Conservation (phyloP, 2,797 vertebrate species). For the Danio albolineatus region DNA sequence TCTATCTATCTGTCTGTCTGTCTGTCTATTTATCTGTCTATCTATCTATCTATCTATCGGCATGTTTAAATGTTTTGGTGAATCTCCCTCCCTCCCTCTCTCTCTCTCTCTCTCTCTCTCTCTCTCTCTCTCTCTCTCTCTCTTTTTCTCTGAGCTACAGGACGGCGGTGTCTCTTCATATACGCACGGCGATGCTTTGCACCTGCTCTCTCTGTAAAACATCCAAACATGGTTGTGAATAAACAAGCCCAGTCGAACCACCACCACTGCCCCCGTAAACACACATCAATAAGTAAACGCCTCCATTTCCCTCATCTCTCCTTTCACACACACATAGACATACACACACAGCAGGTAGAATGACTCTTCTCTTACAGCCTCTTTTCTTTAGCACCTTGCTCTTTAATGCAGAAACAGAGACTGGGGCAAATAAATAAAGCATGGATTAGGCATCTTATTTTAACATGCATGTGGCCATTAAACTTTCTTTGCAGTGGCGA, state of each 20-base stretch:
- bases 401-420: slow-evolving; percentile 53
- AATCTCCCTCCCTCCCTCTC: slow-evolving; percentile 21
- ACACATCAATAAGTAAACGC: slow-evolving; percentile 83
- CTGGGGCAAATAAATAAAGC: slow-evolving; percentile 50
- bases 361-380: neutral
- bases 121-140: slow-evolving; percentile 27
- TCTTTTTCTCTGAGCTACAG: slow-evolving; percentile 68
- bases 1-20: slow-evolving; percentile 53
- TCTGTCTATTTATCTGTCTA: slow-evolving; percentile 48
- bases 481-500: slow-evolving; percentile 67
- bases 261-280: slow-evolving; percentile 69
- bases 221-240: slow-evolving; percentile 80
- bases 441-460: slow-evolving; percentile 73
- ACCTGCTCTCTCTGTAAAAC: slow-evolving; percentile 85
- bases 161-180: slow-evolving; percentile 69
- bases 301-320: slow-evolving; percentile 67
- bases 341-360: slow-evolving; percentile 37
- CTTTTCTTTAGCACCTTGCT: slow-evolving; percentile 26
- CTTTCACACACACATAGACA: slow-evolving; percentile 22
- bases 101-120: slow-evolving; percentile 59
- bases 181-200: slow-evolving; percentile 43
- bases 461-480: slow-evolving; percentile 64
- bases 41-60: slow-evolving; percentile 60
- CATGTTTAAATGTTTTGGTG: slow-evolving; percentile 2
- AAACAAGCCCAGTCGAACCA: slow-evolving; percentile 73